Conservation (phyloP, 2,797 vertebrate genomes). For the Tarsius wallacei region DNA sequence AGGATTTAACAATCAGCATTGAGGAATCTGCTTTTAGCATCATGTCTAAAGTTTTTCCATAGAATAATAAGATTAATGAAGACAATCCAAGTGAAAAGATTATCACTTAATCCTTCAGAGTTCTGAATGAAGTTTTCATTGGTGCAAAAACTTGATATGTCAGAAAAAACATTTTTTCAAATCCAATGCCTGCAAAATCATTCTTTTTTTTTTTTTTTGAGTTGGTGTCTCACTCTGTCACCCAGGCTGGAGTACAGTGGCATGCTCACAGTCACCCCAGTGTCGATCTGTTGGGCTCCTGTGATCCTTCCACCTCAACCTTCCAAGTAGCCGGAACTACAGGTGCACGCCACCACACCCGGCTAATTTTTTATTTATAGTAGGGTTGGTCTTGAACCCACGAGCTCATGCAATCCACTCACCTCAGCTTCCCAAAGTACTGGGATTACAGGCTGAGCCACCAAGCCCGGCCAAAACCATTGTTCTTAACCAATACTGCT, state of each 20-base stretch:
- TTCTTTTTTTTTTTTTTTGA: background rate
- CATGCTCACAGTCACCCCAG: too few species aligned
- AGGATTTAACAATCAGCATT: conserved; percentile 31
- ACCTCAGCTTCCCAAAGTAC: too few species aligned
- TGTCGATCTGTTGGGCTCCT: too few species aligned
- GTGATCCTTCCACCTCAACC: too few species aligned
- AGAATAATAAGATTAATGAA: conserved; percentile 19
- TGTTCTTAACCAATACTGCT: background rate
- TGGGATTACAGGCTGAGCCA: too few species aligned
- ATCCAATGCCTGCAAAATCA: background rate
- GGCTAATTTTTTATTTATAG: too few species aligned
- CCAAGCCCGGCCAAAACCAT: background rate
- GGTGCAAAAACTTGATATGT: conserved; percentile 37
- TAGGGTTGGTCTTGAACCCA: too few species aligned
- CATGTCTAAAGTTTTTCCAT: background rate
- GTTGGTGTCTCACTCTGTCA: too few species aligned
- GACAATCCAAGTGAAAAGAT: background rate
- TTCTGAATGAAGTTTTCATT: background rate
- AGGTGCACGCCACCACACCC: too few species aligned
- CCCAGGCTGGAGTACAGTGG: too few species aligned
- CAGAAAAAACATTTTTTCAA: background rate
- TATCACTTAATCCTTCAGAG: conserved; percentile 19
- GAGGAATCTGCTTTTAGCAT: conserved; percentile 45
- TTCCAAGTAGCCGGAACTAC: too few species aligned
- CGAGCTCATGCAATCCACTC: too few species aligned